A percentile compares a stretch with the other conserved stretches of the same genome.
phyloP scores from a whole-genome alignment of 2,888 invertebrate genomes.

The Apocheima hispidaria region DNA sequence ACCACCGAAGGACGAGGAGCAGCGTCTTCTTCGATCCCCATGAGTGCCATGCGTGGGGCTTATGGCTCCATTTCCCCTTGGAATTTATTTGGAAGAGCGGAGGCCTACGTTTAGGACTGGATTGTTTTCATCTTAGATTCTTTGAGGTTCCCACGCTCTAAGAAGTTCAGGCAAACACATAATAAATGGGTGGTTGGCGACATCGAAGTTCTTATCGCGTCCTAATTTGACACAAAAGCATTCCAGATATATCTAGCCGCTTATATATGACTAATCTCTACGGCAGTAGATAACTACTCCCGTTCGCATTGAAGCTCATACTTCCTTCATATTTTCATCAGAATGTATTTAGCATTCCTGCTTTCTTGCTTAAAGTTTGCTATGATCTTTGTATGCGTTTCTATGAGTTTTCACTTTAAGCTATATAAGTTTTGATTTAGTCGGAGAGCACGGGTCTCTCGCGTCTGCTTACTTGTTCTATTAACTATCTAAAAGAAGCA shows the following conservation, averaged over 20 bases:
- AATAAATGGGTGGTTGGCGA: background rate
- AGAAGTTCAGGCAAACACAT: background rate
- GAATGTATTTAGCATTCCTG: conserved; percentile 48
- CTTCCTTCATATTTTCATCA: conserved; percentile 35
- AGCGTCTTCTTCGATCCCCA: too few species aligned
- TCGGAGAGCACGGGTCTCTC: conserved; percentile 49
- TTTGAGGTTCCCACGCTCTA: background rate
- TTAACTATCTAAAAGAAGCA: conserved; percentile 39
- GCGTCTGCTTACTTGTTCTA: conserved; percentile 55
- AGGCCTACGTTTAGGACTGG: background rate
- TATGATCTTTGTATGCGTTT: conserved; percentile 54
- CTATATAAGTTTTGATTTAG: conserved; percentile 58
- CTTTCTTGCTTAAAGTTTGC: conserved; percentile 51
- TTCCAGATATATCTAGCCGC: conserved; percentile 19
- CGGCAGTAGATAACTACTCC: background rate
- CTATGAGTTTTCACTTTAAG: conserved; percentile 57
- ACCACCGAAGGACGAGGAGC: too few species aligned
- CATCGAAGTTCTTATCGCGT: background rate
- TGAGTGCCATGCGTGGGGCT: too few species aligned
- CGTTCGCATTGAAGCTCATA: background rate
- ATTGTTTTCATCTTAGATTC: background rate
- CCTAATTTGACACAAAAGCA: background rate
- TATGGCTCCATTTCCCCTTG: too few species aligned
- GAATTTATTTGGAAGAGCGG: too few species aligned
- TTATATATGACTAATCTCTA: background rate